phyloP scores from a whole-genome alignment of 92 coral and sea anemone species.

The Palythoa heliodiscus region DNA sequence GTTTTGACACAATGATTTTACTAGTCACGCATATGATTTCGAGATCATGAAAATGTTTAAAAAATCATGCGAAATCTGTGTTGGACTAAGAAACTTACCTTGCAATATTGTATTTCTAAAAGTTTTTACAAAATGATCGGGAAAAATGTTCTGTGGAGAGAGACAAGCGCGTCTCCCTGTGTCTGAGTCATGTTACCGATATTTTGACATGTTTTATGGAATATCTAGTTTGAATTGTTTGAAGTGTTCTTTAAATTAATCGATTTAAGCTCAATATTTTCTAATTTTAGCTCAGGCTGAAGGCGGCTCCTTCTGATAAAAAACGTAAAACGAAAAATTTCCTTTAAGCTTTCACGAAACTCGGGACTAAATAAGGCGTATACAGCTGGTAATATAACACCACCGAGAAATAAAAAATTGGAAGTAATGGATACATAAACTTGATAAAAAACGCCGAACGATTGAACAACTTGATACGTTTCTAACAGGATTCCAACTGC shows the following conservation, averaged over 20 bases:
- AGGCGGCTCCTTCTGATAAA: background rate
- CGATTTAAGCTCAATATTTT: background rate
- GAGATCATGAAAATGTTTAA: too few species aligned
- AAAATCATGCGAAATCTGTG: too few species aligned
- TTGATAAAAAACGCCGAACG: background rate
- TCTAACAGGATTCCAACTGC: background rate
- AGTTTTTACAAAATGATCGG: too few species aligned
- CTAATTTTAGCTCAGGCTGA: background rate
- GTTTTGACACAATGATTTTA: too few species aligned
- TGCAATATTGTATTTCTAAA: too few species aligned
- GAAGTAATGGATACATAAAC: background rate
- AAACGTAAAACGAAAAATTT: background rate
- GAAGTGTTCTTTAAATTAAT: background rate
- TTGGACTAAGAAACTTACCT: too few species aligned
- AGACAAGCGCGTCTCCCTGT: too few species aligned
- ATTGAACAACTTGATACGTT: background rate
- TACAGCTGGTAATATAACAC: slow-evolving; percentile 10
- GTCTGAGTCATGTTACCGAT: too few species aligned
- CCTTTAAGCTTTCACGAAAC: slow-evolving; percentile 16
- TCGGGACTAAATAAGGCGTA: slow-evolving; percentile 27
- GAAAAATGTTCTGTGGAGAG: too few species aligned
- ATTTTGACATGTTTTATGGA: too few species aligned
- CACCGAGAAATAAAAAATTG: slow-evolving; percentile 14
- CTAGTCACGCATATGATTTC: too few species aligned
- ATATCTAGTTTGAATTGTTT: background rate